A percentile compares a stretch with the other conserved stretches of the same genome.
Conservation (phyloP, 1,140 invertebrate genomes). For the Drosophila bocqueti region DNA sequence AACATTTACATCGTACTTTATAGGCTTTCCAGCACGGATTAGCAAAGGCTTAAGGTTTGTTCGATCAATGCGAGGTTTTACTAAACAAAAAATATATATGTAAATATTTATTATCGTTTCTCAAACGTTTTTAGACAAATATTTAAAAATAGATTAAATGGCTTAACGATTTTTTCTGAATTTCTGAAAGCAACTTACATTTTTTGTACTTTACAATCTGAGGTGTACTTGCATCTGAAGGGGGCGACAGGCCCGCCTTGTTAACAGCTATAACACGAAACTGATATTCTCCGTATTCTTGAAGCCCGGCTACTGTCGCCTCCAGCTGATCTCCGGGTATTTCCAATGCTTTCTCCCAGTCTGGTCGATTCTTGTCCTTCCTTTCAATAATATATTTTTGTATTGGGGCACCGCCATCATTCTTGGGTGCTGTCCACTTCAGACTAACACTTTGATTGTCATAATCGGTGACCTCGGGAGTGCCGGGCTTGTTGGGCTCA, state of each 20-base stretch:
- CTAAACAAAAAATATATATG: conserved; percentile 70
- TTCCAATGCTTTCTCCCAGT: conserved; percentile 97
- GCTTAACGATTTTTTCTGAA: neutral
- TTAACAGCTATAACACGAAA: conserved; percentile 98
- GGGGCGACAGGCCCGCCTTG: conserved; percentile 96
- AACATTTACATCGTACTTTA: conserved; percentile 97
- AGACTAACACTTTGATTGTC: conserved; percentile 97
- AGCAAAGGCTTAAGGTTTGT: conserved; percentile 96
- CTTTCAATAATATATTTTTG: conserved; percentile 99
- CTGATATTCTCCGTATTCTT: conserved; percentile 96
- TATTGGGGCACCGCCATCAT: conserved; percentile 97
- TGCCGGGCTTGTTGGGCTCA: conserved; percentile 94
- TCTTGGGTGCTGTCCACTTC: conserved; percentile 96
- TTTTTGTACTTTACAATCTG: conserved; percentile 96
- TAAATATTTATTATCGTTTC: neutral
- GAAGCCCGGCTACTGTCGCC: conserved; percentile 93
- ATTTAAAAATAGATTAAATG: neutral
- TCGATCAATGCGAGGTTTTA: conserved; percentile 98
- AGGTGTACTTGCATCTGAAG: conserved; percentile 97
- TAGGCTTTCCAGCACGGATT: conserved; percentile 95
- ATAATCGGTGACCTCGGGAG: conserved; percentile 95
- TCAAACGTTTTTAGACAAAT: neutral
- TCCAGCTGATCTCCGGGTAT: conserved; percentile 92
- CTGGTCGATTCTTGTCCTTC: conserved; percentile 94
- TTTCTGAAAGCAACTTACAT: conserved; percentile 87